These are phyloP conservation scores for Epinephelus cyanopodus DNA, from an alignment of 2,113 vertebrate species.

Conservation along the genomic window DNA sequence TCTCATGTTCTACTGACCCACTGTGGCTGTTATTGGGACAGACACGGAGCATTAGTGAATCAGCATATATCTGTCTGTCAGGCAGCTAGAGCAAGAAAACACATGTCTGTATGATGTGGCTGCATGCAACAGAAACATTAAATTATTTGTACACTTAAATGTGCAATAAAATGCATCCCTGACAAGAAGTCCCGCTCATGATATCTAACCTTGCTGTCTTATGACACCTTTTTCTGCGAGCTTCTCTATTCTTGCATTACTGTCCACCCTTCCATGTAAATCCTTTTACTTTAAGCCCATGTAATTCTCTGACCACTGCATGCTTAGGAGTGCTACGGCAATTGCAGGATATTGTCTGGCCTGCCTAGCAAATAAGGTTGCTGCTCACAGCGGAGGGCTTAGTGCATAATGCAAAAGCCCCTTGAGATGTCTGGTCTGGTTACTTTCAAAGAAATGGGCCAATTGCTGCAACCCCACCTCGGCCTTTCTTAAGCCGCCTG, in stretches of 20 bases:
- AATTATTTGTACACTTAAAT: not conserved
- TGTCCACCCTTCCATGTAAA: slow-evolving; percentile 57
- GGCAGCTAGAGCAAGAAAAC: not conserved
- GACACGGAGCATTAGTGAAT: not conserved
- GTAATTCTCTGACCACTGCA: slow-evolving; percentile 67
- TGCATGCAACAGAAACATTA: not conserved
- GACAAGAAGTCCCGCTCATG: not conserved
- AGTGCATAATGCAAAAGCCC: slow-evolving; percentile 34
- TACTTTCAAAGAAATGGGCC: slow-evolving; percentile 47
- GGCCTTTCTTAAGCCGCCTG: slow-evolving; percentile 43
- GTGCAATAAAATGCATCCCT: not conserved
- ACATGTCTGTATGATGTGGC: not conserved
- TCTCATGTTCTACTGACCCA: slow-evolving; percentile 61
- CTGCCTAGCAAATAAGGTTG: slow-evolving; percentile 12
- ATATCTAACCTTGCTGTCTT: not conserved
- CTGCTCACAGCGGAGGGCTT: slow-evolving; percentile 29
- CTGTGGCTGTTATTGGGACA: slow-evolving; percentile 16
- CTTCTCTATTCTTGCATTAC: slow-evolving; percentile 12
- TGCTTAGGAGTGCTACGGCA: slow-evolving; percentile 33
- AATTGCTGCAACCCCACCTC: slow-evolving; percentile 33
- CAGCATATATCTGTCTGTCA: not conserved
- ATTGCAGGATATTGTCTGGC: slow-evolving; percentile 38
- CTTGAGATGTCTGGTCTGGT: slow-evolving; percentile 39
- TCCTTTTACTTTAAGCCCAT: slow-evolving; percentile 74
- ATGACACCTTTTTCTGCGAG: slow-evolving; percentile 13